Base-by-base conservation (phyloP, 2,797 vertebrate genomes). In the Chaenodraco wilsoni region DNA sequence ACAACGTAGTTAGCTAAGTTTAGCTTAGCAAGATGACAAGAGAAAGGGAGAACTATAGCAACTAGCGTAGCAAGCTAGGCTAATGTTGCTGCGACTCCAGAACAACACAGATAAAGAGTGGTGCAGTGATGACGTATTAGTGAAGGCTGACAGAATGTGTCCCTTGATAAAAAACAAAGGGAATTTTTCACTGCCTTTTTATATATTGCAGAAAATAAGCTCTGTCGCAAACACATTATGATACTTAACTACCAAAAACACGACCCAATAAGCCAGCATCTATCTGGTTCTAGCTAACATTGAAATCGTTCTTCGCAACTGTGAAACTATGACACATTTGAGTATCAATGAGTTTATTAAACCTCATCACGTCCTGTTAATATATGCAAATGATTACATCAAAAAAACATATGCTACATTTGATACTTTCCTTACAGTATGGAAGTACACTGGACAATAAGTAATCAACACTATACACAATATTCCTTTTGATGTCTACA, bases 321-420 rank as follows among this genome's bases (percentile, higher is more conserved):
- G 48, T 61, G 37, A 81, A 17, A 65, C 5, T 17, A 33, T 63
- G 33, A 48, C 50, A 46, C 58, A 14, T 70, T 81, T 60, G 63
- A 67, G 48, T 76, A 78, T 83, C 63, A 67, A 86, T 77, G 79
- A 82, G 81, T 94, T 94, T 93, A 94, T 93, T 93, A 40, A 81
- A 81, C 58, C 66, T 88, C 71, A 72, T 41, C 50, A 65, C 51
- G 23, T 82, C 65, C 23, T 27, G 69, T 45, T 81, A 13, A 78
- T 78, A 86, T 79, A 90, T 82, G 85, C 84, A 83, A 71, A 69
- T 14, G 52, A 56, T 79, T 74, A 87, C 33, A 68, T 65, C 65
- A 60, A 61, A 76, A 85, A n/a, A 37, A 70, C 5, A 59, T 55
- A 54, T 48, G 46, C 69, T 81, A 83, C 51, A 70, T 59, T 61